Evolutionary conservation across 2,888 invertebrate genomes (phyloP).

Genomic region (Pseudanteris insignis): DNA sequence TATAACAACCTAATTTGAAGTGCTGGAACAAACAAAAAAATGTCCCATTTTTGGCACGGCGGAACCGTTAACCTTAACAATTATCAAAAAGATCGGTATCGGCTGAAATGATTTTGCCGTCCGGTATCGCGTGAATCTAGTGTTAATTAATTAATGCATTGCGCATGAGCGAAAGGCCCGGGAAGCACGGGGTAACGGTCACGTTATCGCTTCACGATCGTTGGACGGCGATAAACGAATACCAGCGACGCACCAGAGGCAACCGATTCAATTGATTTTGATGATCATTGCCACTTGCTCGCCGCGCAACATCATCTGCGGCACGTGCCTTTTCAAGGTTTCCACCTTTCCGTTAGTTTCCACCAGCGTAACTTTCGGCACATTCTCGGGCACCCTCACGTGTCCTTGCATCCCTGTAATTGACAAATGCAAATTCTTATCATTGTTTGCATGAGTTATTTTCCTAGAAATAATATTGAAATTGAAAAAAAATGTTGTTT

Average conservation of each 20-base stretch:
- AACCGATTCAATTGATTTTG: conserved; percentile 54
- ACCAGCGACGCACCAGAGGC: conserved; percentile 13
- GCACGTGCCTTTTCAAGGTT: conserved; percentile 74
- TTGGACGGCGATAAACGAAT: conserved; percentile 9
- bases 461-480: too few relatives aligned
- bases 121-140: too few relatives aligned
- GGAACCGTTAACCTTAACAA: too few relatives aligned
- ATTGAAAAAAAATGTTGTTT: too few relatives aligned
- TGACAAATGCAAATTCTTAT: too few relatives aligned
- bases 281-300: conserved; percentile 77
- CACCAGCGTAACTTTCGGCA: conserved; percentile 71
- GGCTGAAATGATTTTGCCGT: too few relatives aligned
- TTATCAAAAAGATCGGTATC: too few relatives aligned
- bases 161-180: conserved; percentile 16
- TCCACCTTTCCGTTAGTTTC: conserved; percentile 72
- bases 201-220: conserved; percentile 29
- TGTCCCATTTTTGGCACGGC: too few relatives aligned
- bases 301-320: conserved; percentile 78
- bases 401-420: conserved; percentile 9
- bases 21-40: too few relatives aligned
- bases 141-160: conserved; percentile 32
- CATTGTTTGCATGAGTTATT: too few relatives aligned
- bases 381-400: conserved; percentile 64
- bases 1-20: too few relatives aligned
- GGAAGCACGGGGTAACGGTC: conserved; percentile 25